Conservation (phyloP, 2,888 invertebrate species). For the Synergus japonicus region DNA sequence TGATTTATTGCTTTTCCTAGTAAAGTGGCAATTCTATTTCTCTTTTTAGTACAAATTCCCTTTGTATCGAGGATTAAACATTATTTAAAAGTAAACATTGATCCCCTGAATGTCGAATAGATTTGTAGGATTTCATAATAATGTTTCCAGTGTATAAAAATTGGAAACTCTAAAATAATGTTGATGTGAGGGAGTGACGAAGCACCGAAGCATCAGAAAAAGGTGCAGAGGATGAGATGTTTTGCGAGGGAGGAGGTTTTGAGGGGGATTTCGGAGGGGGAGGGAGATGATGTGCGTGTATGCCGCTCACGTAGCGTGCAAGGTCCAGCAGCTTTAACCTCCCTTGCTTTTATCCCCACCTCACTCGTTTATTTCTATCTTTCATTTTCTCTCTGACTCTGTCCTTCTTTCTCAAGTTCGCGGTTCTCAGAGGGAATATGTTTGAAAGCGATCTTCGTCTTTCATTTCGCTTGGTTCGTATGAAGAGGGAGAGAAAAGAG, state of each 20-base stretch:
- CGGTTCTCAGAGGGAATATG: slow-evolving; percentile 42
- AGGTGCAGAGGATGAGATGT: slow-evolving; percentile 44
- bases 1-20: slow-evolving; percentile 26
- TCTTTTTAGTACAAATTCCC: slow-evolving; percentile 4
- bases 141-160: neutral
- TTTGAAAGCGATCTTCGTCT: slow-evolving; percentile 20
- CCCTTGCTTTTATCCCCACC: slow-evolving; percentile 53
- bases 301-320: slow-evolving; percentile 75
- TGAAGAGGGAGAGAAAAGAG: slow-evolving; percentile 47
- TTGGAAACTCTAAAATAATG: slow-evolving; percentile 32
- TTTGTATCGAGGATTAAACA: neutral
- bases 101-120: neutral
- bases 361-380: slow-evolving; percentile 50
- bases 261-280: slow-evolving; percentile 44
- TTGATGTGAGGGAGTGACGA: slow-evolving; percentile 53
- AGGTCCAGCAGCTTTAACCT: slow-evolving; percentile 59
- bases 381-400: slow-evolving; percentile 13
- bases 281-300: slow-evolving; percentile 70
- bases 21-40: slow-evolving; percentile 16
- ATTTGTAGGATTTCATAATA: neutral
- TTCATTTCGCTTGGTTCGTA: neutral
- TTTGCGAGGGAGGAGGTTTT: slow-evolving; percentile 43
- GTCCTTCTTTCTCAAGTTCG: slow-evolving; percentile 32
- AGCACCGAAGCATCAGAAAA: slow-evolving; percentile 42
- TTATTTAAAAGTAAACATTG: neutral